Evolutionary conservation across 2,888 invertebrate species (phyloP).

Genomic region (Caenorhabditis doughertyi): DNA sequence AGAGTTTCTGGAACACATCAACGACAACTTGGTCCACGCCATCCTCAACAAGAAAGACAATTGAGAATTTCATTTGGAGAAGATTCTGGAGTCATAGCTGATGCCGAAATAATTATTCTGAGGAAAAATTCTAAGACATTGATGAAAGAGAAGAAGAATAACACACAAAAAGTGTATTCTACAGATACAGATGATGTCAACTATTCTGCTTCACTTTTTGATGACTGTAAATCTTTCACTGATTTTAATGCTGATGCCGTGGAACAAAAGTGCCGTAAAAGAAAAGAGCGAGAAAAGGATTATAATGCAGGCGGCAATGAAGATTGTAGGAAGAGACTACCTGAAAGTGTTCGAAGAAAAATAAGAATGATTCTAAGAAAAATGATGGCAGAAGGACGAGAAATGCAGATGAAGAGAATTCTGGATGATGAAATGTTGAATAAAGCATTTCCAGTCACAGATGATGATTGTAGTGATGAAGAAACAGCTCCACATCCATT

Average conservation of each 20-base stretch:
- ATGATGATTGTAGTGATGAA: slow-evolving; percentile 50
- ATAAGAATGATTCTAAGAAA: slow-evolving; percentile 38
- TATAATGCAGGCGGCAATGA: slow-evolving; percentile 18
- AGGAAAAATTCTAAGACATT: background rate
- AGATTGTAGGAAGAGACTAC: slow-evolving; percentile 24
- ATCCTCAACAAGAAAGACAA: slow-evolving; percentile 17
- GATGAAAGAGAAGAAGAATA: background rate
- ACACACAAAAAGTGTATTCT: background rate
- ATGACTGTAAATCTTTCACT: slow-evolving; percentile 24
- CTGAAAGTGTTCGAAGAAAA: background rate
- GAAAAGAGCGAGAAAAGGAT: slow-evolving; percentile 2
- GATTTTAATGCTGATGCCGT: slow-evolving; percentile 5
- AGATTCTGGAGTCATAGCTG: slow-evolving; percentile 20
- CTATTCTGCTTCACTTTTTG: slow-evolving; percentile 9
- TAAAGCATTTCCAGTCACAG: slow-evolving; percentile 33
- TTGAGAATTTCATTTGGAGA: slow-evolving; percentile 8
- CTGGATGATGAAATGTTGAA: slow-evolving; percentile 22
- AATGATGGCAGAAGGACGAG: slow-evolving; percentile 30
- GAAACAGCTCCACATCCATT: slow-evolving; percentile 19
- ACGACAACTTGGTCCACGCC: background rate
- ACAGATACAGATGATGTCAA: slow-evolving; percentile 21
- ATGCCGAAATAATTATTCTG: background rate
- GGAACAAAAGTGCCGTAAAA: background rate
- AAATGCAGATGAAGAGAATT: slow-evolving; percentile 16
- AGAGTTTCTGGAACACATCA: background rate